A percentile compares a stretch with the other conserved stretches of the same genome.
Conservation (phyloP, 2,797 vertebrate genomes). For the Poliocrania exsul region DNA sequence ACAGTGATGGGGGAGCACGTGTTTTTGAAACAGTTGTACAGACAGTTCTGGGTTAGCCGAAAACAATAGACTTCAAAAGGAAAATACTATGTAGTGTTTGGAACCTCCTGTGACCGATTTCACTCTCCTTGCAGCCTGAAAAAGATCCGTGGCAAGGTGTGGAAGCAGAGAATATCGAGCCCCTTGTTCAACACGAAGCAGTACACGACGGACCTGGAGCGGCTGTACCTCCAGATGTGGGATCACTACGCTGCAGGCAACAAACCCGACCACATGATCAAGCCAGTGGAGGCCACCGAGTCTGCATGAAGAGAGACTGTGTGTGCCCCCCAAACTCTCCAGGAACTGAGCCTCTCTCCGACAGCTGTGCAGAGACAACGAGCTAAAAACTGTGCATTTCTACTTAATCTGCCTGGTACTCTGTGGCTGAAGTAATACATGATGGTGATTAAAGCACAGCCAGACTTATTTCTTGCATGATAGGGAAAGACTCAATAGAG, state of each 20-base stretch:
- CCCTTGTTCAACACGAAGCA: conserved; percentile 98
- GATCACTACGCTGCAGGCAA: conserved; percentile 88
- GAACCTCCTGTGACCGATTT: neutral
- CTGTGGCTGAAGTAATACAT: conserved; percentile 71
- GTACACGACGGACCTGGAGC: conserved; percentile 94
- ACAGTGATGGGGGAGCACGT: neutral
- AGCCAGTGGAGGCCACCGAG: conserved; percentile 87
- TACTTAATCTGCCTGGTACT: conserved; percentile 72
- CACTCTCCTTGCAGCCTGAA: conserved; percentile 84
- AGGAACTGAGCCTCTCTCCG: conserved; percentile 66
- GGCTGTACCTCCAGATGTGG: conserved; percentile 97
- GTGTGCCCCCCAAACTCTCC: neutral
- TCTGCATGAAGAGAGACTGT: conserved; percentile 80
- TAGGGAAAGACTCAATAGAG: conserved; percentile 66
- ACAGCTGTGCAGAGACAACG: conserved; percentile 62
- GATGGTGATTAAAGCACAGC: conserved; percentile 75
- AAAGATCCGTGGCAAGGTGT: conserved; percentile 93
- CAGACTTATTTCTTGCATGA: conserved; percentile 71
- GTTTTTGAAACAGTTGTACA: neutral
- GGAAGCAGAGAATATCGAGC: conserved; percentile 97
- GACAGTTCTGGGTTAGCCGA: neutral
- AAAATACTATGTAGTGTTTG: neutral
- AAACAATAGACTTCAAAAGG: neutral
- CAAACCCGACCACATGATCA: conserved; percentile 93
- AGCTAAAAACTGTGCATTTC: conserved; percentile 71